Base-by-base conservation (phyloP, 2,113 vertebrate genomes). In the Rhea pennata region DNA sequence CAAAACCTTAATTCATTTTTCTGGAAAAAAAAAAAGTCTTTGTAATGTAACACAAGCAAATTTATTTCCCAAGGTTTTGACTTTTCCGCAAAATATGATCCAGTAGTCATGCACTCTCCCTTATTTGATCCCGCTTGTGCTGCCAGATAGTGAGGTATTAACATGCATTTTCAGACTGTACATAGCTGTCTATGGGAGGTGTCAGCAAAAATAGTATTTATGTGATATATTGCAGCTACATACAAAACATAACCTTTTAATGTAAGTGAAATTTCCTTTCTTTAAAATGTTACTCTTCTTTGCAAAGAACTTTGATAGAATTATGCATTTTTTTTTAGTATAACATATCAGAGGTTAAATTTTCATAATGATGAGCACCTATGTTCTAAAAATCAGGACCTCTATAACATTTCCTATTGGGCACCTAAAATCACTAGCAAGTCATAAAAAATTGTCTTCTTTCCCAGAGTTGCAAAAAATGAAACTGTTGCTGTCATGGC, bases 381-480 rank as follows among this genome's bases (percentile, higher is more conserved):
- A 27, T 11, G 10, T 31, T 72, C 24, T 48, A 66, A 78, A 90
- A 93, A 72, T 84, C 40, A 54, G 23, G 29, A 33, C 19, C 6
- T 74, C 64, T 79, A 8, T 40, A 78, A n/a, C 9, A 53, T 9
- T 84, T 88, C 33, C 44, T 58, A 3, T 53, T 89, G n/a, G 42
- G 42, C 42, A 72, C 16, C 24, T 69, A 69, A 88, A 92, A 82
- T 70, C 58, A 33, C 26, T 87, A 74, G 2, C 15, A 58, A 94
- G n/a, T 46, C 12, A 48, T 76, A 69, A 92, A 70, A 88, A 81
- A 59, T 67, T 64, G 58, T 33, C 62, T 84, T 84, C 4, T 66
- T 94, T 80, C 67, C 26, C 54, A 76, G 26, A 87, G 39, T 40
- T 66, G 19, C 14, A 91, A 87, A 88, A 74, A 82, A 33, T 54